phyloP scores from a whole-genome alignment of 2,113 vertebrate species.

The Dascyllus trimaculatus region DNA sequence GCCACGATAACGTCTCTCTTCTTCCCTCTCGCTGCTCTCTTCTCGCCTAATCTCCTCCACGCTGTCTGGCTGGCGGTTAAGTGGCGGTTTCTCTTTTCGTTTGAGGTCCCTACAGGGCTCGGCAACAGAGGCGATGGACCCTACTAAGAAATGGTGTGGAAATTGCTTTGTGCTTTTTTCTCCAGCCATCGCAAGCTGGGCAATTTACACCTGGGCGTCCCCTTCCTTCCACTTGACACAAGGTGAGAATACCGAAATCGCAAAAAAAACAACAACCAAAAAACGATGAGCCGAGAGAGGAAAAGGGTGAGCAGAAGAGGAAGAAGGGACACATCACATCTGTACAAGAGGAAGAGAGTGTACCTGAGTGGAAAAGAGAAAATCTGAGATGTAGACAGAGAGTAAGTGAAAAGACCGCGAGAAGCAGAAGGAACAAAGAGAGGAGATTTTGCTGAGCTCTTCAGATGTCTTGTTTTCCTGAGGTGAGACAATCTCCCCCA shows the following conservation, averaged over 20 bases:
- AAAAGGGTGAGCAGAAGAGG: conserved; percentile 21
- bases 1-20: conserved; percentile 71
- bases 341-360: conserved; percentile 1
- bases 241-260: conserved; percentile 65
- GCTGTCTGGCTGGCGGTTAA: conserved; percentile 71
- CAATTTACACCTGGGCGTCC: conserved; percentile 81
- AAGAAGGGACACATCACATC: conserved; percentile 26
- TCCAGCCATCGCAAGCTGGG: conserved; percentile 70
- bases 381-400: not conserved
- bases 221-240: conserved; percentile 72
- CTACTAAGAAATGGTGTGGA: conserved; percentile 75
- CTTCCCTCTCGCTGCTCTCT: conserved; percentile 48
- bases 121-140: conserved; percentile 59
- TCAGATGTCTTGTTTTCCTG: not conserved
- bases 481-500: not conserved
- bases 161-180: conserved; percentile 83
- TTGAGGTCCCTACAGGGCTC: conserved; percentile 59
- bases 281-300: conserved; percentile 18
- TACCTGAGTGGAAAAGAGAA: not conserved
- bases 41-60: conserved; percentile 72
- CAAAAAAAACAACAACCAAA: conserved; percentile 33
- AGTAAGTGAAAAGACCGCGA: not conserved
- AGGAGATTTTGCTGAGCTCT: not conserved
- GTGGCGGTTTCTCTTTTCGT: conserved; percentile 62
- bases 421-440: not conserved